Percentiles rank a stretch among this genome's conserved stretches.
Evolutionary conservation across 2,797 vertebrate genomes (phyloP).

Genomic region (Diplodus sargus): DNA sequence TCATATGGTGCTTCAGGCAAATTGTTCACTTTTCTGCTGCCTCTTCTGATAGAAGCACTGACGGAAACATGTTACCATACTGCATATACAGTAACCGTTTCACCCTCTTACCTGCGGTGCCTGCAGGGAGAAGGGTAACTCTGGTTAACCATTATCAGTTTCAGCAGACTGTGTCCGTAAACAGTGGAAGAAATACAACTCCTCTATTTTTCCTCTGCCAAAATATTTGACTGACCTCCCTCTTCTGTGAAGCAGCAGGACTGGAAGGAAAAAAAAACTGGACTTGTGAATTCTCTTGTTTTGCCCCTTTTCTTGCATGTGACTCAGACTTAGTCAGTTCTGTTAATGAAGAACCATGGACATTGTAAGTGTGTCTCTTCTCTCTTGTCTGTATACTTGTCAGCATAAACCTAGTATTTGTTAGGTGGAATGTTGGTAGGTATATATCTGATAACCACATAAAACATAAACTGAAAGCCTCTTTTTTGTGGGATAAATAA

Average conservation of each 20-base stretch:
- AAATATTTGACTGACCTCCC: not conserved
- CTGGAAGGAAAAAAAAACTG: not conserved
- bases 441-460: no score
- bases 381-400: no score
- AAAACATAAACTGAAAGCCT: no score
- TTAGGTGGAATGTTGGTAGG: no score
- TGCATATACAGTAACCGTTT: not conserved
- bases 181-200: conserved; percentile 42
- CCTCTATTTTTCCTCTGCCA: not conserved
- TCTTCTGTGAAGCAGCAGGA: not conserved
- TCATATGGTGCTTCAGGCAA: not conserved
- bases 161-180: conserved; percentile 29
- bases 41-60: not conserved
- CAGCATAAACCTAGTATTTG: no score
- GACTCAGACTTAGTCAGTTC: no score
- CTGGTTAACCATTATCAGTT: not conserved
- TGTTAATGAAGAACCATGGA: no score
- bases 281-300: no score
- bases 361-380: no score
- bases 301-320: no score
- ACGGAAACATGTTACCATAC: no score
- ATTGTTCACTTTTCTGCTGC: not conserved
- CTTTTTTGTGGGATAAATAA: no score
- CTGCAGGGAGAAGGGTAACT: not conserved
- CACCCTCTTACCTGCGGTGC: not conserved